Evolutionary conservation across 2,888 invertebrate species (phyloP).

Genomic region (Sphaeridia pumilis): DNA sequence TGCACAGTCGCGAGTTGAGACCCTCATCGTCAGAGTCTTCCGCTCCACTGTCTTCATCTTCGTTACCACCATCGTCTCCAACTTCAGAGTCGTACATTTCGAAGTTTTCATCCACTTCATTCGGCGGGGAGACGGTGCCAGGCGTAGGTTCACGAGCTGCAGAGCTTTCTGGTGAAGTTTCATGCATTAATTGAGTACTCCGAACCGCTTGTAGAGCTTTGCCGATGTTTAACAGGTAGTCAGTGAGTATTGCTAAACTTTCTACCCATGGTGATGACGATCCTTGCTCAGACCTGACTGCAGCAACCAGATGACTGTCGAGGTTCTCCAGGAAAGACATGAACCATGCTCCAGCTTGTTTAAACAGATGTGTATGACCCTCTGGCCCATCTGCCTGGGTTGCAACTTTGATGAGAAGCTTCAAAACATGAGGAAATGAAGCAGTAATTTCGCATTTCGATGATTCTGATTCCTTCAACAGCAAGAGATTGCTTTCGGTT

Average conservation of each 20-base stretch:
- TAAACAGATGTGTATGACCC: constrained; percentile 28
- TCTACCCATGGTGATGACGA: constrained; percentile 20
- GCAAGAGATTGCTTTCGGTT: background rate
- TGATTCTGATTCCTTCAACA: background rate
- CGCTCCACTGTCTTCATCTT: constrained; percentile 79
- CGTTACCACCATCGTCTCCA: constrained; percentile 74
- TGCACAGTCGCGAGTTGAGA: constrained; percentile 81
- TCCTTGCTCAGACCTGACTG: constrained; percentile 13
- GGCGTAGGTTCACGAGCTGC: constrained; percentile 30
- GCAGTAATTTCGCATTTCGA: constrained; percentile 11
- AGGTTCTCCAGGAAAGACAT: constrained; percentile 26
- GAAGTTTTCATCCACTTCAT: constrained; percentile 36
- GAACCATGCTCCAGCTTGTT: constrained; percentile 34
- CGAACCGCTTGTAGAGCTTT: constrained; percentile 22
- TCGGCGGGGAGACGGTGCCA: constrained; percentile 30
- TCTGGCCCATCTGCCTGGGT: constrained; percentile 26
- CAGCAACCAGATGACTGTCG: constrained; percentile 4
- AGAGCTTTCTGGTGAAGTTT: constrained; percentile 7
- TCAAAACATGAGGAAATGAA: constrained; percentile 27
- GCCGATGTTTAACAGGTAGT: constrained; percentile 35
- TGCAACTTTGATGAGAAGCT: constrained; percentile 32
- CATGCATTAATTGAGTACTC: background rate
- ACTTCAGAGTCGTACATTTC: constrained; percentile 59
- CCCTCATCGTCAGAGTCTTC: constrained; percentile 80
- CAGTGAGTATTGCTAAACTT: constrained; percentile 26